Conservation (phyloP, 92 coral and sea anemone genomes). For the Micromussa lordhowensis region DNA sequence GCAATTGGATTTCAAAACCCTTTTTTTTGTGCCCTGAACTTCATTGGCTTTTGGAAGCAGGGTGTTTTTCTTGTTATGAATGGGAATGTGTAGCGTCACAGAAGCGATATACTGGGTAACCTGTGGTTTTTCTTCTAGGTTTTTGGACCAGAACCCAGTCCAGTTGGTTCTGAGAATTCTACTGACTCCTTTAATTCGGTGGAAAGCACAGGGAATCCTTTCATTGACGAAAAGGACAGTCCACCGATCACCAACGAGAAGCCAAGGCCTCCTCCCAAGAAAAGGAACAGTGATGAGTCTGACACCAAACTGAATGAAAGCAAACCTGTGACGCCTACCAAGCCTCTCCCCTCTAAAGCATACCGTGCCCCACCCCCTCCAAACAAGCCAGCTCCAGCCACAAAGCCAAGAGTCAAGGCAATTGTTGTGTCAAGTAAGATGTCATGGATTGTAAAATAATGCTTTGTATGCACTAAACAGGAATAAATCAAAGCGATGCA, state of each 20-base stretch:
- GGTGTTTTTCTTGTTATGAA: not conserved
- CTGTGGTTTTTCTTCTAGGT: constrained; percentile 10
- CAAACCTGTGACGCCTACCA: constrained; percentile 33
- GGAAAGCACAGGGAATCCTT: constrained; percentile 36
- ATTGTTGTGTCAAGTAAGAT: constrained; percentile 18
- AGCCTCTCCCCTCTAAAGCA: constrained; percentile 39
- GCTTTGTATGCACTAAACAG: no score
- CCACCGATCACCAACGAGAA: constrained; percentile 1
- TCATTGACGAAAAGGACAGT: constrained; percentile 26
- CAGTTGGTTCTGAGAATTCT: not conserved
- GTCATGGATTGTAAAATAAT: not conserved
- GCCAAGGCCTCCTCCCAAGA: constrained; percentile 70
- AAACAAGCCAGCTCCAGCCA: constrained; percentile 25
- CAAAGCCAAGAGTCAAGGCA: constrained; percentile 9
- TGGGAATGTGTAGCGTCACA: not conserved
- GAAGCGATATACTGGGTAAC: not conserved
- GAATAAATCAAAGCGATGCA: no score
- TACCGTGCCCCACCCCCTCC: constrained; percentile 62
- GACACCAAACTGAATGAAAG: not conserved
- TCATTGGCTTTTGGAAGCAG: not conserved
- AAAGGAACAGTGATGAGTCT: constrained; percentile 49
- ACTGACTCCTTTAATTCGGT: not conserved
- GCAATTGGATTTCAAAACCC: no score
- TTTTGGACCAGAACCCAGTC: constrained; percentile 52
- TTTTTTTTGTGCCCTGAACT: no score